These are phyloP conservation scores for Tetranychus truncatus DNA, from an alignment of 2,888 invertebrate species.

Conservation along the genomic window DNA sequence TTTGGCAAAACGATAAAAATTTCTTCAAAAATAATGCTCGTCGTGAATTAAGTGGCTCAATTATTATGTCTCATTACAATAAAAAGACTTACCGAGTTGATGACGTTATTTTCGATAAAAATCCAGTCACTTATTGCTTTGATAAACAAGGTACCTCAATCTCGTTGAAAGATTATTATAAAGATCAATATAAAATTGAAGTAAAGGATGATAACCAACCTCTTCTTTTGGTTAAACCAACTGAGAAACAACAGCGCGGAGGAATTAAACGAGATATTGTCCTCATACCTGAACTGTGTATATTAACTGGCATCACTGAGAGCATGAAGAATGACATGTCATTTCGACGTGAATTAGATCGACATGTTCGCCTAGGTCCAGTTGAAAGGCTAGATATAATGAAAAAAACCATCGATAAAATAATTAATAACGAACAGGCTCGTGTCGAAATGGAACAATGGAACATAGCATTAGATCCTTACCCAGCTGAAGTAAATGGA, in stretches of 20 bases:
- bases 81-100: slow-evolving; percentile 35
- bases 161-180: slow-evolving; percentile 35
- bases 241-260: slow-evolving; percentile 44
- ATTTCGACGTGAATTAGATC: slow-evolving; percentile 19
- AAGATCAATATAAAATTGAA: slow-evolving; percentile 42
- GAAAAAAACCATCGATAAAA: slow-evolving; percentile 15
- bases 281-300: slow-evolving; percentile 23
- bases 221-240: slow-evolving; percentile 48
- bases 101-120: slow-evolving; percentile 35
- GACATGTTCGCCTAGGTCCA: slow-evolving; percentile 17
- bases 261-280: slow-evolving; percentile 14
- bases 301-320: slow-evolving; percentile 22
- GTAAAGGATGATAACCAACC: slow-evolving; percentile 55
- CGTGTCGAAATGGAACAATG: slow-evolving; percentile 4
- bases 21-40: slow-evolving; percentile 29
- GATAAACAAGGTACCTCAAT: slow-evolving; percentile 25
- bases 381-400: slow-evolving; percentile 18
- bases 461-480: not conserved
- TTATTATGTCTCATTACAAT: slow-evolving; percentile 6
- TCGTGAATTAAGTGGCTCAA: not conserved
- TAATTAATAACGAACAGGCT: not conserved
- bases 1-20: not conserved
- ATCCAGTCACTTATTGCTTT: slow-evolving; percentile 36
- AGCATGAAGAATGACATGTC: slow-evolving; percentile 22
- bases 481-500: slow-evolving; percentile 34